A percentile compares a stretch with the other conserved stretches of the same genome.
Evolutionary conservation across 2,888 invertebrate species (phyloP).

Genomic region (Mongoloraphidia duomilia): DNA sequence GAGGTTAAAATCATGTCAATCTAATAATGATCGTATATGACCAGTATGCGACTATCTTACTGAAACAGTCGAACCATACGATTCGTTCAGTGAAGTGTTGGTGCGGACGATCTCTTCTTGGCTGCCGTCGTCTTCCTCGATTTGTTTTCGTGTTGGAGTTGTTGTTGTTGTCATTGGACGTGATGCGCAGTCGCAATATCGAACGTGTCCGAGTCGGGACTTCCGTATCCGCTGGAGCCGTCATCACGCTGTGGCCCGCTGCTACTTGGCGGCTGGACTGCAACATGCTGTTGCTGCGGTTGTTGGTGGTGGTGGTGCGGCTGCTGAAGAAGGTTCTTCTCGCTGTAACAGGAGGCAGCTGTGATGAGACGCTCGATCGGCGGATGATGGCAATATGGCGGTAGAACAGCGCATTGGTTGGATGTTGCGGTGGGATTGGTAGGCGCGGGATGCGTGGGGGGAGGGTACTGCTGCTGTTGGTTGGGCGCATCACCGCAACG

Average conservation of each 20-base stretch:
- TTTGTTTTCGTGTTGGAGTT: too few species aligned
- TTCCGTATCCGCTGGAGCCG: conserved; percentile 66
- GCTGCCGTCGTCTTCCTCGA: too few species aligned
- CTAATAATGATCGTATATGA: too few species aligned
- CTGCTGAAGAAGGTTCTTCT: conserved; percentile 26
- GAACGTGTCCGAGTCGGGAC: conserved; percentile 55
- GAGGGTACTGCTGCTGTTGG: conserved; percentile 3
- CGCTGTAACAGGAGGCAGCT: conserved; percentile 30
- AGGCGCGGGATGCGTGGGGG: background rate
- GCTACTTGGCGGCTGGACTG: conserved; percentile 23
- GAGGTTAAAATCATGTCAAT: too few species aligned
- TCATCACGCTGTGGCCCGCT: conserved; percentile 37
- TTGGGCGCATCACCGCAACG: conserved; percentile 2
- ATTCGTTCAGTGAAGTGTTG: too few species aligned
- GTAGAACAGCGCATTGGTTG: too few species aligned
- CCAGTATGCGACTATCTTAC: too few species aligned
- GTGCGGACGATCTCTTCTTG: too few species aligned
- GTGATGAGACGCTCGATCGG: conserved; percentile 19
- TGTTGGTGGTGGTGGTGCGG: conserved; percentile 24
- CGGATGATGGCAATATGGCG: too few species aligned
- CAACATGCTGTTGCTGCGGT: background rate
- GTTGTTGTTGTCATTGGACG: background rate
- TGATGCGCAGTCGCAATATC: conserved; percentile 26
- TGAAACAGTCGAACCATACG: too few species aligned
- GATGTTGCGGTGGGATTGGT: too few species aligned